A percentile compares a stretch with the other conserved stretches of the same genome.
phyloP scores from a whole-genome alignment of 2,113 vertebrate genomes.

The Chaenogobius annularis region DNA sequence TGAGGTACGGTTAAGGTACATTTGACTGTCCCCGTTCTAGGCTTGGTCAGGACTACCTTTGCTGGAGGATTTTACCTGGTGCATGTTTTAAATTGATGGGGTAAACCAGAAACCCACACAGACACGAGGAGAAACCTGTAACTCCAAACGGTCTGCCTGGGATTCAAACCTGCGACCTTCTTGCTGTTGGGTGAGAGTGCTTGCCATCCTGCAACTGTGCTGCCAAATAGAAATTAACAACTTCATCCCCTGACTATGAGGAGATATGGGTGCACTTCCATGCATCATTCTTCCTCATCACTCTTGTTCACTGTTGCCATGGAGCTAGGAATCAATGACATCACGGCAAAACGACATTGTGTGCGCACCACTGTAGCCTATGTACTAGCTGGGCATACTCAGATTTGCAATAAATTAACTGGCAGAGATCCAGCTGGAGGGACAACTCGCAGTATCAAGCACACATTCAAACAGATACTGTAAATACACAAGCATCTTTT shows the following conservation, averaged over 20 bases:
- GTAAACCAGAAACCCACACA: too few species aligned
- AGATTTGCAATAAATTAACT: conserved; percentile 31
- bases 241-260: conserved; percentile 46
- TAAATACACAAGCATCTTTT: not conserved
- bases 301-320: conserved; percentile 72
- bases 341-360: not conserved
- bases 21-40: too few species aligned
- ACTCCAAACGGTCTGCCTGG: too few species aligned
- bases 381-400: not conserved
- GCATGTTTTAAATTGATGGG: too few species aligned
- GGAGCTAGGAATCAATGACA: conserved; percentile 65
- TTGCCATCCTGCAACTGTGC: too few species aligned
- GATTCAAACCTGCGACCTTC: too few species aligned
- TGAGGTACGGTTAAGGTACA: too few species aligned
- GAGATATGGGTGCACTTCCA: conserved; percentile 49
- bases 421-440: conserved; percentile 24
- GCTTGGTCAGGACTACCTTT: too few species aligned
- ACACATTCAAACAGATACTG: not conserved
- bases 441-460: not conserved
- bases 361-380: not conserved
- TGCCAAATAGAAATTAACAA: too few species aligned
- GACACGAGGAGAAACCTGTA: too few species aligned
- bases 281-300: conserved; percentile 8
- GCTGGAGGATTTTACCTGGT: too few species aligned
- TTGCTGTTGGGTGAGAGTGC: too few species aligned